These are phyloP conservation scores for Leptobrachium leishanense DNA, from an alignment of 2,113 vertebrate species.

Conservation along the genomic window DNA sequence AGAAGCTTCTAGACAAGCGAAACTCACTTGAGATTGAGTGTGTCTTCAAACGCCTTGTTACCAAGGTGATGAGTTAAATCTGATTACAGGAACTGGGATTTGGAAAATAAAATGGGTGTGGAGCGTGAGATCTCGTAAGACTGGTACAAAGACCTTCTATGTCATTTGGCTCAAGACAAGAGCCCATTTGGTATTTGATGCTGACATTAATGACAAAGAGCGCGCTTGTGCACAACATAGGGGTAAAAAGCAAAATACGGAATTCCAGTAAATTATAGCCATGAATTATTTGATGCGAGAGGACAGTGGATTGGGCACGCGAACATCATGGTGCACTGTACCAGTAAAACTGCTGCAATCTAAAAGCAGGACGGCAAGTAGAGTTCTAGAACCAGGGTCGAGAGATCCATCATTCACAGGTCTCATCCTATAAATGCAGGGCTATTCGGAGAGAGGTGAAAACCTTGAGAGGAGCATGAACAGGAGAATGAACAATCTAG, in stretches of 20 bases:
- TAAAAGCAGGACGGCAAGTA: no score
- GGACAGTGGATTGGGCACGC: no score
- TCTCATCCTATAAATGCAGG: no score
- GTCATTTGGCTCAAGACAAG: constrained; percentile 2
- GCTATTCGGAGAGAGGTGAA: no score
- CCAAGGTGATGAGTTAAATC: constrained; percentile 26
- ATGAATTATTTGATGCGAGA: neutral
- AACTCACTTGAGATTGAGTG: neutral
- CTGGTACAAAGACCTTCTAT: constrained; percentile 24
- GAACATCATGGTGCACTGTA: no score
- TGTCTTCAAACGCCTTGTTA: constrained; percentile 9
- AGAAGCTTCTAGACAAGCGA: neutral
- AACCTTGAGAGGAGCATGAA: no score
- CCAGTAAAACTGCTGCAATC: no score
- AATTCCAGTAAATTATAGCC: neutral
- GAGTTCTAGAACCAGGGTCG: no score
- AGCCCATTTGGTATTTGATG: neutral
- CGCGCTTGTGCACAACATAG: neutral
- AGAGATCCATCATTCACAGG: no score
- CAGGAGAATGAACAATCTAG: no score
- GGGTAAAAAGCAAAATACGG: neutral
- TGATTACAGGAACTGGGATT: constrained; percentile 8
- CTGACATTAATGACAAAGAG: neutral
- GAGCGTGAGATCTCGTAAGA: constrained; percentile 9
- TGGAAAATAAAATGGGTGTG: constrained; percentile 7